These are phyloP conservation scores for Microplitis demolitor DNA, from an alignment of 1,140 invertebrate species.

Conservation along the genomic window DNA sequence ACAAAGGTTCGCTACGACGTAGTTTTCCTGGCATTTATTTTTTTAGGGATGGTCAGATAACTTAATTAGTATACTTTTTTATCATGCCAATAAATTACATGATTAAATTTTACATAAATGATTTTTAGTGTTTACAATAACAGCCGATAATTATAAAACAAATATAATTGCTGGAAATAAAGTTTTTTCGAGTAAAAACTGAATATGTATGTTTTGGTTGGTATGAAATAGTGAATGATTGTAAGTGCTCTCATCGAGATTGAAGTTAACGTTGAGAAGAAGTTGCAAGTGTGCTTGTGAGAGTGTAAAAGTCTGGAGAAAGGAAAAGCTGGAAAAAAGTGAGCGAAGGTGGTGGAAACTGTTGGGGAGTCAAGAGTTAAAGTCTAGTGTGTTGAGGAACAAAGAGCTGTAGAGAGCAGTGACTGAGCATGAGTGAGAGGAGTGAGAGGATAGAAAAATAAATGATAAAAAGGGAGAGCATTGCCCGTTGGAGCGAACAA, in stretches of 20 bases:
- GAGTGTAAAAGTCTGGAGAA: constrained; percentile 2
- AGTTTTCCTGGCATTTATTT: not conserved
- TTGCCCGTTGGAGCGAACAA: constrained; percentile 1
- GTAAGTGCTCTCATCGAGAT: not conserved
- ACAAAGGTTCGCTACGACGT: not conserved
- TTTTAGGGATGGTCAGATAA: not conserved
- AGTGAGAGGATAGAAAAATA: not conserved
- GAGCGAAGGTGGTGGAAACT: not conserved
- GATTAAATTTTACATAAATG: too few relatives aligned
- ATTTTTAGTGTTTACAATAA: too few relatives aligned
- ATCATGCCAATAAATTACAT: not conserved
- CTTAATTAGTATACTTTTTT: not conserved
- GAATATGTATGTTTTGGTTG: not conserved
- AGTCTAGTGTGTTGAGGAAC: not conserved
- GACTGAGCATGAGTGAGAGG: not conserved
- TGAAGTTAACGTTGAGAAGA: constrained; percentile 13
- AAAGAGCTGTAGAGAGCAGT: not conserved
- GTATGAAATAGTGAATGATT: constrained; percentile 6
- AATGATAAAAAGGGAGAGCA: not conserved
- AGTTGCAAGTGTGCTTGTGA: not conserved
- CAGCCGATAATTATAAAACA: not conserved
- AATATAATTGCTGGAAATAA: not conserved
- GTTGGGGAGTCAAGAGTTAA: constrained; percentile 4
- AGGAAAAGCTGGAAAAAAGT: constrained; percentile 4
- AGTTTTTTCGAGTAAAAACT: not conserved